Evolutionary conservation across 2,113 vertebrate species (phyloP).

Genomic region (Peromyscus californicus): DNA sequence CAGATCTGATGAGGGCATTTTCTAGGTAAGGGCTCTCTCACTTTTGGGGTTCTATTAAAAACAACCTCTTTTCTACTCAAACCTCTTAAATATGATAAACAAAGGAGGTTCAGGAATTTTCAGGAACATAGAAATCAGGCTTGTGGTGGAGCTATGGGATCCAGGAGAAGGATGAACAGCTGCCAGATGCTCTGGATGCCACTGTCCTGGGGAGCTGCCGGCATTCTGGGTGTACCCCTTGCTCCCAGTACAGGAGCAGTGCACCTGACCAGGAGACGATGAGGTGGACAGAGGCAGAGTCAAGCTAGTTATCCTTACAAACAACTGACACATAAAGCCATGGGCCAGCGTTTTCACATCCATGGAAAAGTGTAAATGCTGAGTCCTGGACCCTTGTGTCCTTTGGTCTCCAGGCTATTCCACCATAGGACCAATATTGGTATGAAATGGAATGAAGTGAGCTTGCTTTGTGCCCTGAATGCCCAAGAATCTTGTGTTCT

Average conservation of each 20-base stretch:
- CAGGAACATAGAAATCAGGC: neutral
- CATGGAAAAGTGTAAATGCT: neutral
- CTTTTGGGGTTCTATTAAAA: neutral
- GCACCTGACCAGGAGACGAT: neutral
- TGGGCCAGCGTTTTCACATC: neutral
- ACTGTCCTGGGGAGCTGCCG: neutral
- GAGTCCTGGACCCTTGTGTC: neutral
- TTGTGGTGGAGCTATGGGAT: neutral
- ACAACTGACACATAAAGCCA: neutral
- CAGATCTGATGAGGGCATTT: neutral
- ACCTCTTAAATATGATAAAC: neutral
- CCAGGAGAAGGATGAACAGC: neutral
- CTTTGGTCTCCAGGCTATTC: neutral
- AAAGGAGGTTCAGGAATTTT: neutral
- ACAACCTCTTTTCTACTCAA: neutral
- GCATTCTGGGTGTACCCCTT: neutral
- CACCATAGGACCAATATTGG: neutral
- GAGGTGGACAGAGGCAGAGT: neutral
- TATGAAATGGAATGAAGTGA: neutral
- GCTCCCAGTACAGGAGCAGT: neutral
- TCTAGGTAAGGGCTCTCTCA: neutral
- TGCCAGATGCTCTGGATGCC: neutral
- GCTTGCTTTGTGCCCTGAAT: neutral
- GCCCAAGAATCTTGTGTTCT: neutral
- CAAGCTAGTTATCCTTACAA: neutral